Conservation (phyloP, 2,113 vertebrate species). For the Phyllostomus discolor region DNA sequence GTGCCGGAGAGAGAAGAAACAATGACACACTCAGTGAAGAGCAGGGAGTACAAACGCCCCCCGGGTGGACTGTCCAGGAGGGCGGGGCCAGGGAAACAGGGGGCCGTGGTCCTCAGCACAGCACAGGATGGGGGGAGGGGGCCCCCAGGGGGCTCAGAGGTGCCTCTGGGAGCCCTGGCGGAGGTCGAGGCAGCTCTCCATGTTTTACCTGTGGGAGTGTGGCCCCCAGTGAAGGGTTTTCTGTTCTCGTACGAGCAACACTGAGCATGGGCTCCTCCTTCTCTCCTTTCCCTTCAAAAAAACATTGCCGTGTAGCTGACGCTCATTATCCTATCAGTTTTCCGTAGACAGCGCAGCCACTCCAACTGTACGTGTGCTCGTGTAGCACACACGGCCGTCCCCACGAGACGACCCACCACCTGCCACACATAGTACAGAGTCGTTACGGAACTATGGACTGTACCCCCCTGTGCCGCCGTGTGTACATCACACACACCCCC, state of each 20-base stretch:
- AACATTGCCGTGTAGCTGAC: neutral
- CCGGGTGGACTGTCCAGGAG: accelerated
- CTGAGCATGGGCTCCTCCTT: neutral
- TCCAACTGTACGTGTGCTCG: accelerated
- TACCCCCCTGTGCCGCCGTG: neutral
- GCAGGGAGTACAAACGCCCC: neutral
- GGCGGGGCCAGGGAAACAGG: neutral
- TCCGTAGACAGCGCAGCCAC: neutral
- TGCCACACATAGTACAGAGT: no score
- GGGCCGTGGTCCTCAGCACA: no score
- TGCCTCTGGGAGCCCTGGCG: accelerated
- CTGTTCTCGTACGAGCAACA: accelerated
- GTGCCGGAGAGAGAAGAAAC: no score
- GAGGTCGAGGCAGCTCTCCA: neutral
- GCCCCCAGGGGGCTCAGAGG: no score
- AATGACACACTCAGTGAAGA: accelerated
- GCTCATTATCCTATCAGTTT: neutral
- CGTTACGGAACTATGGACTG: neutral
- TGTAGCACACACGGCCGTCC: accelerated
- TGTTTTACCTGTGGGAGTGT: accelerated
- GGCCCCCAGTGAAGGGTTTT: accelerated
- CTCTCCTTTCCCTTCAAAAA: no score
- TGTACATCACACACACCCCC: no score
- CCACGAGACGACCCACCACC: accelerated
- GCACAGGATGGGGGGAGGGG: accelerated